A percentile compares a stretch with the other conserved stretches of the same genome.
Evolutionary conservation across 2,113 vertebrate species (phyloP).

Genomic region (Rhynchomys soricoides): DNA sequence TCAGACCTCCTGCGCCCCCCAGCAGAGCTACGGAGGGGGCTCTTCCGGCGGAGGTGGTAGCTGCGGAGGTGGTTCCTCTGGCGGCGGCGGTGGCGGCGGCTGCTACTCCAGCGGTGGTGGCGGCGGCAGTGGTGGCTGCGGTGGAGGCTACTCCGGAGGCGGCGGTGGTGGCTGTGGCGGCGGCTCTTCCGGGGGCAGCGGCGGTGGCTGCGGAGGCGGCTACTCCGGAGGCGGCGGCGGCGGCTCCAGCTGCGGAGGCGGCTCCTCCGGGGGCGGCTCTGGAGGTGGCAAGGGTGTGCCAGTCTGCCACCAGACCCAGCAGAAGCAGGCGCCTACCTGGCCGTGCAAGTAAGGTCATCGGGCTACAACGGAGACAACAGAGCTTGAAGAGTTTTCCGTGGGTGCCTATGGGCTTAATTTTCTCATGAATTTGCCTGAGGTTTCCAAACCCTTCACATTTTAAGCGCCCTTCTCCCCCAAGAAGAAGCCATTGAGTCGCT

Average conservation of each 20-base stretch:
- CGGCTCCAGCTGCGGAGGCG: not conserved
- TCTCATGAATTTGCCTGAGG: slow-evolving; percentile 30
- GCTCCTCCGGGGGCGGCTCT: not conserved
- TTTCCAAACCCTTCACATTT: not conserved
- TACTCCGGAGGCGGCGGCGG: not conserved
- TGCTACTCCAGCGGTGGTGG: not conserved
- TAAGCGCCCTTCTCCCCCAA: rapidly evolving
- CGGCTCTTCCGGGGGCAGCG: not conserved
- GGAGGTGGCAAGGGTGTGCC: slow-evolving; percentile 64
- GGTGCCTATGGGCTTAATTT: not conserved
- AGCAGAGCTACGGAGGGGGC: slow-evolving; percentile 13
- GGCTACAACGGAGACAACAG: not conserved
- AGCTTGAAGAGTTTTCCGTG: slow-evolving; percentile 15
- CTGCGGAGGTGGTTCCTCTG: not conserved
- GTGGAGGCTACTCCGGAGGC: not conserved
- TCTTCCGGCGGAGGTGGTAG: not conserved
- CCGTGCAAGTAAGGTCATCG: slow-evolving; percentile 65
- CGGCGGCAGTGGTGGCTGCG: not conserved
- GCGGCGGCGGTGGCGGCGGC: not conserved
- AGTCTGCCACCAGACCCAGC: slow-evolving; percentile 77
- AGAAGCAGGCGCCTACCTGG: slow-evolving; percentile 78
- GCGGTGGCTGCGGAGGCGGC: not conserved
- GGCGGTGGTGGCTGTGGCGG: not conserved
- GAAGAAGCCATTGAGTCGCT: not conserved
- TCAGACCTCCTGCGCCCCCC: slow-evolving; percentile 43